A percentile compares a stretch with the other conserved stretches of the same genome.
Conservation (phyloP, 2,797 vertebrate species). For the Poeciliopsis turneri region DNA sequence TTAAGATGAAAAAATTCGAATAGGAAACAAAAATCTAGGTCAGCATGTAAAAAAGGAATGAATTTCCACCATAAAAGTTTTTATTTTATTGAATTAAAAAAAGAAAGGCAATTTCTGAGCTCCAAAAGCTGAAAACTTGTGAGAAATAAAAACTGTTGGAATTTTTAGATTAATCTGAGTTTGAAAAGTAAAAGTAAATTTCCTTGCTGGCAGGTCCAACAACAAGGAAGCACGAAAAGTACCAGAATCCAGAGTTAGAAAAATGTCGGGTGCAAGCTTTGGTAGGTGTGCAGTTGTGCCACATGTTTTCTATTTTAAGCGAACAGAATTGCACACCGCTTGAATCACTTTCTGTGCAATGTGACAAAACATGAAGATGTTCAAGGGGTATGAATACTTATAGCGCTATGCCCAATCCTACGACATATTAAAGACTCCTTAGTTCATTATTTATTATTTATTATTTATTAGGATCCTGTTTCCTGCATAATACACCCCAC, state of each 20-base stretch:
- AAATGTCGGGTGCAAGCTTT: not conserved
- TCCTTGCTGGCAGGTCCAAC: no score
- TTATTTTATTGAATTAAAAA: no score
- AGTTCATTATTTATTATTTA: constrained; percentile 2
- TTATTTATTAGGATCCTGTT: not conserved
- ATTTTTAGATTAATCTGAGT: no score
- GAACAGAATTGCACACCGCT: not conserved
- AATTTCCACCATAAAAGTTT: no score
- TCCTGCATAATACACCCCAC: not conserved
- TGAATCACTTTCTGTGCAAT: not conserved
- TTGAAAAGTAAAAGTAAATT: no score
- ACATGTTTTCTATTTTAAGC: not conserved
- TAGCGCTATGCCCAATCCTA: not conserved
- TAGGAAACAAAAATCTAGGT: not conserved
- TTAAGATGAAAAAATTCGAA: not conserved
- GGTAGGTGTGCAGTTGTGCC: not conserved
- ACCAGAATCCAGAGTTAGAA: not conserved
- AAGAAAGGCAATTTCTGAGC: no score
- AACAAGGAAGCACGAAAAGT: not conserved
- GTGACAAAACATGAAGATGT: not conserved
- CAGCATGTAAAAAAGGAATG: not conserved
- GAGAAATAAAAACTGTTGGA: no score
- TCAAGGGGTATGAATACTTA: not conserved
- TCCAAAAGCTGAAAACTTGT: no score
- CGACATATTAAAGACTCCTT: not conserved